A percentile compares a stretch with the other conserved stretches of the same genome.
Conservation (phyloP, 2,113 vertebrate species). For the Lampris incognitus region DNA sequence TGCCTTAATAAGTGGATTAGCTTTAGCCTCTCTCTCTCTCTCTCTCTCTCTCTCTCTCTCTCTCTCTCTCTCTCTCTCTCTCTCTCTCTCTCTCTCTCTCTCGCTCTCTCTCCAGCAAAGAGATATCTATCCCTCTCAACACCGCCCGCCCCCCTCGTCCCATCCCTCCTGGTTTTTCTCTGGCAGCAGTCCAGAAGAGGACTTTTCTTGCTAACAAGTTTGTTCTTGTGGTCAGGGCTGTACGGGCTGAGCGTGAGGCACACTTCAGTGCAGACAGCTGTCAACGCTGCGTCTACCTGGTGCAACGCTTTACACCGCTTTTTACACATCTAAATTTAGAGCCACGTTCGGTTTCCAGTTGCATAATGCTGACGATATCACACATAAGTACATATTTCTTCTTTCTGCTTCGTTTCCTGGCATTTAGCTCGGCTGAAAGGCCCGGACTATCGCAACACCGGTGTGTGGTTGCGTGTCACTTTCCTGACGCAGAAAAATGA, state of each 20-base stretch:
- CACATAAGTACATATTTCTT: too few species aligned
- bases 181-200: conserved; percentile 68
- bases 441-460: too few species aligned
- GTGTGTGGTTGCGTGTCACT: too few species aligned
- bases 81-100: conserved; percentile 31
- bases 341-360: neutral
- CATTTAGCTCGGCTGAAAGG: too few species aligned
- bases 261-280: conserved; percentile 18
- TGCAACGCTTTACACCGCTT: conserved; percentile 5
- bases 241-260: conserved; percentile 31
- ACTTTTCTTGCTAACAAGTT: conserved; percentile 60
- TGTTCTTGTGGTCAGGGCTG: conserved; percentile 69
- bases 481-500: too few species aligned
- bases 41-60: conserved; percentile 32
- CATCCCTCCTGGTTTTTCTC: conserved; percentile 52
- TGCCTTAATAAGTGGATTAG: conserved; percentile 84
- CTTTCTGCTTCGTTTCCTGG: too few species aligned
- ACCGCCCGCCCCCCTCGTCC: neutral
- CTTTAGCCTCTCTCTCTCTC: conserved; percentile 65
- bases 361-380: conserved; percentile 6
- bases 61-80: conserved; percentile 24
- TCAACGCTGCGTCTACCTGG: neutral
- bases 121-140: conserved; percentile 1
- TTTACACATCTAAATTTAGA: conserved; percentile 7
- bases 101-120: neutral